Evolutionary conservation across 2,888 invertebrate species (phyloP).

Genomic region (Stratiomys singularior): DNA sequence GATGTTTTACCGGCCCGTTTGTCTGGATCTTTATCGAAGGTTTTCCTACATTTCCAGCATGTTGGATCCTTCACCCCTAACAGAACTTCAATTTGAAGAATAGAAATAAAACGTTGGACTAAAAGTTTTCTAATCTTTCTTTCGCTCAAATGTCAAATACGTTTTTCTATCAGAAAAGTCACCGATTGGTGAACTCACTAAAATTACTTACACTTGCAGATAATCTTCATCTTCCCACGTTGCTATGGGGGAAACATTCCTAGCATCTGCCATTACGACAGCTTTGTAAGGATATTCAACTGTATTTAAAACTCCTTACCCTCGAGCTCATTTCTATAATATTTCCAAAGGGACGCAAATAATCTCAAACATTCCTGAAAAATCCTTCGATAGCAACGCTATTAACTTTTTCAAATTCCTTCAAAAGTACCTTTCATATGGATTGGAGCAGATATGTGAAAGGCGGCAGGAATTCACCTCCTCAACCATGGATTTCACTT

Average conservation of each 20-base stretch:
- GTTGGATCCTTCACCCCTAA: too few relatives aligned
- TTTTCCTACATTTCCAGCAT: too few relatives aligned
- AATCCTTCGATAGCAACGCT: conserved; percentile 24
- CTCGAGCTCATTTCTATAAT: not conserved
- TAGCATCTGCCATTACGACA: not conserved
- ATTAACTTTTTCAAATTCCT: conserved; percentile 8
- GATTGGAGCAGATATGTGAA: not conserved
- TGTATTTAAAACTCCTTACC: conserved; percentile 11
- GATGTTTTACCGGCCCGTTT: too few relatives aligned
- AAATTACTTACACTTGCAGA: conserved; percentile 8
- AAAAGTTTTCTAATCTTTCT: too few relatives aligned
- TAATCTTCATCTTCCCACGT: not conserved
- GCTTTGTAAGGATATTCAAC: not conserved
- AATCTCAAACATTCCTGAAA: conserved; percentile 24
- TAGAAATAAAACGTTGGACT: too few relatives aligned
- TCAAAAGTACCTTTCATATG: conserved; percentile 24
- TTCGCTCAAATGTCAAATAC: too few relatives aligned
- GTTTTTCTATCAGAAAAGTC: too few relatives aligned
- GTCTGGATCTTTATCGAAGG: too few relatives aligned
- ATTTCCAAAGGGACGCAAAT: conserved; percentile 25
- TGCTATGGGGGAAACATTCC: not conserved
- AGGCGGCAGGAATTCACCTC: not conserved
- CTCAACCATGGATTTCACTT: not conserved
- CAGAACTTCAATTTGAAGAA: too few relatives aligned
- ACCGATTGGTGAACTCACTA: not conserved